These are phyloP conservation scores for Andinoacara biseriatus DNA, from an alignment of 2,113 vertebrate species.

Conservation along the genomic window DNA sequence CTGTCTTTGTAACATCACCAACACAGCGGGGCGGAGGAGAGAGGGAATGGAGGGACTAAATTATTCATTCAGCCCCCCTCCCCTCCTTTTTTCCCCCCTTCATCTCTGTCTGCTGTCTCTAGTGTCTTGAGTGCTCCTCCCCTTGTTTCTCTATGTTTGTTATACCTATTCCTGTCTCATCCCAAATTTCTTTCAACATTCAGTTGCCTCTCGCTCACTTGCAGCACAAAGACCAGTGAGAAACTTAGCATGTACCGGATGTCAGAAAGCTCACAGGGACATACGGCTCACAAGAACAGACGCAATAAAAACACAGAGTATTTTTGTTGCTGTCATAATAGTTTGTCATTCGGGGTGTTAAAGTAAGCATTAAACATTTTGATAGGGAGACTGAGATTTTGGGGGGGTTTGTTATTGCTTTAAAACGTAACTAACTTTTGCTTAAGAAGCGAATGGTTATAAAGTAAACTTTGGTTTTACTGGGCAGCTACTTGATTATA, in stretches of 20 bases:
- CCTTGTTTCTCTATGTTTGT: not conserved
- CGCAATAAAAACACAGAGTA: not conserved
- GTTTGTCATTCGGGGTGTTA: not conserved
- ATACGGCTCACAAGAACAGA: not conserved
- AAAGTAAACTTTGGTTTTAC: not conserved
- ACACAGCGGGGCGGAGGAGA: slow-evolving; percentile 36
- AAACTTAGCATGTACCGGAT: slow-evolving; percentile 12
- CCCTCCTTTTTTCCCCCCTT: slow-evolving; percentile 13
- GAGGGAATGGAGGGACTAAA: slow-evolving; percentile 55
- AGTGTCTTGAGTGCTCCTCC: slow-evolving; percentile 17
- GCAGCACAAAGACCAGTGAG: not conserved
- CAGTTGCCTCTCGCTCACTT: not conserved
- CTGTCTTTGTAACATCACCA: slow-evolving; percentile 49
- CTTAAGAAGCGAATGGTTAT: not conserved
- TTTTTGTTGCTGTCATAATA: not conserved
- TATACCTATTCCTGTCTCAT: not conserved
- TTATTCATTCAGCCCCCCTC: slow-evolving; percentile 55
- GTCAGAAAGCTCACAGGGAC: slow-evolving; percentile 11
- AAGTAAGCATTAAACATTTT: not conserved
- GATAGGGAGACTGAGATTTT: not conserved
- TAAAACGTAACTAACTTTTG: not conserved
- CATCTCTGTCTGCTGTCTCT: slow-evolving; percentile 40
- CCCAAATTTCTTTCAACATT: not conserved
- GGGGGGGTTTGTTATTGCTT: not conserved
- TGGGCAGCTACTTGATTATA: no score